Conservation (phyloP, 1,140 invertebrate genomes). For the Leptonema lineaticorne region DNA sequence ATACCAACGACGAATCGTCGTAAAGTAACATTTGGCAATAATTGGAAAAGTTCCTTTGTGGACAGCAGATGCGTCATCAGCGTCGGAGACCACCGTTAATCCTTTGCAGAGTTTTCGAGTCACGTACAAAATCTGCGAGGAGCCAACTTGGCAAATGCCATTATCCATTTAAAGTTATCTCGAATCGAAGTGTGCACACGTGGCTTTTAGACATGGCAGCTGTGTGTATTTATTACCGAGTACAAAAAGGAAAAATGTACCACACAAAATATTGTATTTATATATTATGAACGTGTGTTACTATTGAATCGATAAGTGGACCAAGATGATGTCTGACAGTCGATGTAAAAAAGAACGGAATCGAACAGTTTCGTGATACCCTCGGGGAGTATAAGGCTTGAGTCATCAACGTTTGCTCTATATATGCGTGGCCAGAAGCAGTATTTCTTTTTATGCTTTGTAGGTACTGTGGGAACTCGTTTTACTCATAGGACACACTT, state of each 20-base stretch:
- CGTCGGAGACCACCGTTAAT: conserved; percentile 49
- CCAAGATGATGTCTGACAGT: background rate
- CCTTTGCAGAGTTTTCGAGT: conserved; percentile 1
- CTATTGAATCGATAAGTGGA: conserved; percentile 8
- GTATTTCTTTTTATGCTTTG: too few species aligned
- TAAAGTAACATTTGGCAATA: too few species aligned
- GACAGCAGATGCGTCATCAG: conserved; percentile 48
- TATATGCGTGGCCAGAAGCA: background rate
- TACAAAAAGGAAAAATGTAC: too few species aligned
- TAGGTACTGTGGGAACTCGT: too few species aligned
- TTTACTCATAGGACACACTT: too few species aligned
- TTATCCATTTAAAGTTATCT: conserved; percentile 6
- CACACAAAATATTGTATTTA: too few species aligned
- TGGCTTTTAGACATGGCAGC: background rate
- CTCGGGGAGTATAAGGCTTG: background rate
- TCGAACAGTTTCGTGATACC: conserved; percentile 12
- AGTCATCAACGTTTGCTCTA: background rate
- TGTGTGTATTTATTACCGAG: too few species aligned
- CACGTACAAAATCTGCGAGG: background rate
- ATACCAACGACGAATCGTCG: too few species aligned
- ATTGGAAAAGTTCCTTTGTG: too few species aligned
- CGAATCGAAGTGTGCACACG: background rate
- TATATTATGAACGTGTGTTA: too few species aligned
- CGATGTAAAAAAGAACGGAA: too few species aligned
- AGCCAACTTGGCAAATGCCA: conserved; percentile 7